Percentiles rank a stretch among this genome's conserved stretches.
These are phyloP conservation scores for Cataglyphis cursor DNA, from an alignment of 2,888 invertebrate species.

Conservation along the genomic window DNA sequence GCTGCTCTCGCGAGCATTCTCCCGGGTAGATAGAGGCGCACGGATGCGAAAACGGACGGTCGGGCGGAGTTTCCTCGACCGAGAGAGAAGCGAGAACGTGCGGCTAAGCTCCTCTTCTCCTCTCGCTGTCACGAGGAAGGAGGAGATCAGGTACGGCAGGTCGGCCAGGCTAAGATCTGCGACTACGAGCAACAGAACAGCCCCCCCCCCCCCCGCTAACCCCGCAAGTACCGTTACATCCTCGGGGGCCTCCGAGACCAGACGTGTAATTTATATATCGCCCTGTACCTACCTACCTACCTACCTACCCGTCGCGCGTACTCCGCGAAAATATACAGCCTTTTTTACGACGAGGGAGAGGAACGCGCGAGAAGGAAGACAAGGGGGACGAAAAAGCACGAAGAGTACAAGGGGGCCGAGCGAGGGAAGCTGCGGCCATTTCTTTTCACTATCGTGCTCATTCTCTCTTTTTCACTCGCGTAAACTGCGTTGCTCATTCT, in stretches of 20 bases:
- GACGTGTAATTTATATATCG: constrained; percentile 86
- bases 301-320: constrained; percentile 71
- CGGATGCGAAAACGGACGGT: constrained; percentile 20
- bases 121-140: constrained; percentile 78
- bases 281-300: constrained; percentile 78
- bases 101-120: constrained; percentile 68
- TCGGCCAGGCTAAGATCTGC: constrained; percentile 74
- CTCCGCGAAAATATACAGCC: constrained; percentile 74
- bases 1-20: constrained; percentile 56
- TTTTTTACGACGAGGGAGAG: constrained; percentile 74
- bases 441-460: constrained; percentile 45
- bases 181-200: constrained; percentile 66
- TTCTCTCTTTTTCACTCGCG: constrained; percentile 41
- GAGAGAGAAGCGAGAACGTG: constrained; percentile 35
- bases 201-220: constrained; percentile 63
- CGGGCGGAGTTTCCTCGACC: constrained; percentile 62
- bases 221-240: constrained; percentile 82
- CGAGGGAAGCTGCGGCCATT: constrained; percentile 48
- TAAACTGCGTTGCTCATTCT: constrained; percentile 21
- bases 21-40: constrained; percentile 42
- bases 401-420: constrained; percentile 29
- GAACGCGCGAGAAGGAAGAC: constrained; percentile 56
- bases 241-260: constrained; percentile 81
- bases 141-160: constrained; percentile 56
- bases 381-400: constrained; percentile 48